phyloP scores from a whole-genome alignment of 2,113 vertebrate species.

The Hyaena hyaena region DNA sequence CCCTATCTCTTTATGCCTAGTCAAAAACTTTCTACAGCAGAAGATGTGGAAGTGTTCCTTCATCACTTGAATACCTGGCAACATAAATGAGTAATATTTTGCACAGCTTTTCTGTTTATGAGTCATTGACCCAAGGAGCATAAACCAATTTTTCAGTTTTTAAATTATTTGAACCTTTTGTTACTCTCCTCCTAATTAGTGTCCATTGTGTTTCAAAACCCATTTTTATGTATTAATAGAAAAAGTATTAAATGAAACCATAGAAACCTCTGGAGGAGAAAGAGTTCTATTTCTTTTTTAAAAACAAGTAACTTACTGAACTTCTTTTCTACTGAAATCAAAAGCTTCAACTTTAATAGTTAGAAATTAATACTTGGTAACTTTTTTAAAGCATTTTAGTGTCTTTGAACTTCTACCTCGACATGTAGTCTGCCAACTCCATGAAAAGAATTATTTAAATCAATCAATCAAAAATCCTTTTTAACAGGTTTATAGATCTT shows the following conservation, averaged over 20 bases:
- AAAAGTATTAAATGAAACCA: slow-evolving; percentile 60
- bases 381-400: neutral
- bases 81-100: slow-evolving; percentile 29
- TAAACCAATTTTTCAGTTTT: slow-evolving; percentile 36
- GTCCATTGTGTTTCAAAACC: slow-evolving; percentile 55
- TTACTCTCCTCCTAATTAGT: slow-evolving; percentile 53
- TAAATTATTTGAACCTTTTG: slow-evolving; percentile 47
- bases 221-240: slow-evolving; percentile 60
- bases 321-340: slow-evolving; percentile 2
- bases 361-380: slow-evolving; percentile 46
- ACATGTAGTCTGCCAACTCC: neutral
- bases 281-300: slow-evolving; percentile 7
- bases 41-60: neutral
- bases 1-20: neutral
- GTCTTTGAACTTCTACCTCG: neutral
- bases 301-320: slow-evolving; percentile 44
- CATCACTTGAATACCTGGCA: neutral
- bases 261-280: slow-evolving; percentile 61
- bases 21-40: slow-evolving; percentile 12
- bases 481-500: neutral
- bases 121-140: slow-evolving; percentile 28
- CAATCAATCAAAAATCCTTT: neutral
- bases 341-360: neutral
- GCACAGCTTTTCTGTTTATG: slow-evolving; percentile 16
- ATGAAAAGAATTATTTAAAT: slow-evolving; percentile 35